A percentile compares a stretch with the other conserved stretches of the same genome.
Evolutionary conservation across 2,113 vertebrate genomes (phyloP).

Genomic region (Baryphthengus martii): DNA sequence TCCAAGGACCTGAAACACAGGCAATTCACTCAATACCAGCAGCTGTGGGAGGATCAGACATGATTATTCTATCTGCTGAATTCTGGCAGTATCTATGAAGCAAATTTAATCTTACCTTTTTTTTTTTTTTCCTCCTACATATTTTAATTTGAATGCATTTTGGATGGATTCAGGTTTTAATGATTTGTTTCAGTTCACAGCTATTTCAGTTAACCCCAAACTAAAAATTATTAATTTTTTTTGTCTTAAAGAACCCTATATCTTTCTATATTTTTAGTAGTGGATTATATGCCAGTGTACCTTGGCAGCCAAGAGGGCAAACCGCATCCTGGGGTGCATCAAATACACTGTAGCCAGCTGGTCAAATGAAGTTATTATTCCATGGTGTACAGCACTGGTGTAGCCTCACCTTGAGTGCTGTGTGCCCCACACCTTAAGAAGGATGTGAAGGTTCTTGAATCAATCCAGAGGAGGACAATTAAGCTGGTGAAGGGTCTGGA

Average conservation of each 20-base stretch:
- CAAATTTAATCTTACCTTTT: not conserved
- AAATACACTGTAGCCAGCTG: accelerated
- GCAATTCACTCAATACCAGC: not conserved
- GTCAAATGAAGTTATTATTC: not conserved
- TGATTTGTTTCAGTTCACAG: not conserved
- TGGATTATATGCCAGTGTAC: not conserved
- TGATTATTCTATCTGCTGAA: not conserved
- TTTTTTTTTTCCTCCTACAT: not conserved
- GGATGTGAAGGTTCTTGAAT: not conserved
- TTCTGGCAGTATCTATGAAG: not conserved
- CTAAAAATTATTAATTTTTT: not conserved
- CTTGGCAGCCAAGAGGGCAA: not conserved
- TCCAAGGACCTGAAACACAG: not conserved
- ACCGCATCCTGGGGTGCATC: not conserved
- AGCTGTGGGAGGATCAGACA: not conserved
- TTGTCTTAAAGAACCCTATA: not conserved
- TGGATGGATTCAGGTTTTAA: not conserved
- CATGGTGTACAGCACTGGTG: accelerated
- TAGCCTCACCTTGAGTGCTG: accelerated
- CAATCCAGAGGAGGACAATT: not conserved
- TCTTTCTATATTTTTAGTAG: not conserved
- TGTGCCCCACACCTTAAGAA: not conserved
- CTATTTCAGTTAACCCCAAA: not conserved
- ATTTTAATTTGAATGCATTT: not conserved
- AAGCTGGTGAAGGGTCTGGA: not conserved